Evolutionary conservation across 2,113 vertebrate species (phyloP).

Genomic region (Vidua chalybeata): DNA sequence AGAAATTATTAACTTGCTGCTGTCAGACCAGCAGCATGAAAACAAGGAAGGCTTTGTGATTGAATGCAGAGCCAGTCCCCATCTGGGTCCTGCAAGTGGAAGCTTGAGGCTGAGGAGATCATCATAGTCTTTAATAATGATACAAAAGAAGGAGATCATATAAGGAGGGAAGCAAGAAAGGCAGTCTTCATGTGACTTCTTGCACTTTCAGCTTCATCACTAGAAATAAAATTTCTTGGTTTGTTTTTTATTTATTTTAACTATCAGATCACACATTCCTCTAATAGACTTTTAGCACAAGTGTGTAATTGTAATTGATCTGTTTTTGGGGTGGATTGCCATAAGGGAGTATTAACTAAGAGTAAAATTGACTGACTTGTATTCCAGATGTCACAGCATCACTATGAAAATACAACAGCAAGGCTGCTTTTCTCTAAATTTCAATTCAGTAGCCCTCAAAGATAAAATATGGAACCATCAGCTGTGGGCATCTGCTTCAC

Average conservation of each 20-base stretch:
- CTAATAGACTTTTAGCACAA: background rate
- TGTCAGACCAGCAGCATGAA: background rate
- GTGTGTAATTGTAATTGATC: constrained; percentile 21
- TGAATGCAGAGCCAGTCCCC: background rate
- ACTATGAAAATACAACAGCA: background rate
- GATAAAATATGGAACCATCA: background rate
- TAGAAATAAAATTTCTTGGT: background rate
- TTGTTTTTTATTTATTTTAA: background rate
- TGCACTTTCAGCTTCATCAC: background rate
- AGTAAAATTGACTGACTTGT: constrained; percentile 17
- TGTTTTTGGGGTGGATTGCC: background rate
- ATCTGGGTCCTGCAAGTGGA: background rate
- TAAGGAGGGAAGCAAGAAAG: background rate
- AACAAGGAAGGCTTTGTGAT: background rate
- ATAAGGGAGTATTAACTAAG: background rate
- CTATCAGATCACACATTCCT: background rate
- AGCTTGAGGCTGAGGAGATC: background rate
- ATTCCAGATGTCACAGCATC: background rate
- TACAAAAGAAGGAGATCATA: background rate
- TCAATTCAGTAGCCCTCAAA: background rate
- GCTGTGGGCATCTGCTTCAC: background rate
- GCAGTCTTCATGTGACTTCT: background rate
- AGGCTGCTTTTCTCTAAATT: background rate
- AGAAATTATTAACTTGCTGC: background rate
- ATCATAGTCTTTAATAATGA: background rate